Percentiles rank a stretch among this genome's conserved stretches.
These are phyloP conservation scores for Monopis laevigella DNA, from an alignment of 2,888 invertebrate species.

Conservation along the genomic window DNA sequence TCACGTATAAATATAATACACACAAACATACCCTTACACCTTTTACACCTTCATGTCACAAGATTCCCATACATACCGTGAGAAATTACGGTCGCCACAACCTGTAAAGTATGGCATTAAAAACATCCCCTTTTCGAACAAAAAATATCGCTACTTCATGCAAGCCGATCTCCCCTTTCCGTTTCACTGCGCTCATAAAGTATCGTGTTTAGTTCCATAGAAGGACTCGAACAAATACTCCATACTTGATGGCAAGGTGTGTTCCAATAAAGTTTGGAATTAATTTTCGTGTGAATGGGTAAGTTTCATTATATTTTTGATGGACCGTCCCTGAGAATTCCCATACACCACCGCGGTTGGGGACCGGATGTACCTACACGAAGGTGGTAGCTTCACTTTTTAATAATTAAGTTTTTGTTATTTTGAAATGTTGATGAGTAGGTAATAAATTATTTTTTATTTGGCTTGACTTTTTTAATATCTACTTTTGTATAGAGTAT, in stretches of 20 bases:
- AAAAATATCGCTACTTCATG: slow-evolving; percentile 39
- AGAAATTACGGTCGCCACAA: slow-evolving; percentile 29
- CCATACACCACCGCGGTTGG: slow-evolving; percentile 51
- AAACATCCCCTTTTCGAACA: slow-evolving; percentile 23
- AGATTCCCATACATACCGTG: slow-evolving; percentile 63
- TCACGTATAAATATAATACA: slow-evolving; percentile 12
- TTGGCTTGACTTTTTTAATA: background rate
- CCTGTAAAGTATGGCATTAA: slow-evolving; percentile 37
- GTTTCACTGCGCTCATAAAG: slow-evolving; percentile 33
- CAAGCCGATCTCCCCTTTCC: slow-evolving; percentile 30
- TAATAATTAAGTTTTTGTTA: slow-evolving; percentile 4
- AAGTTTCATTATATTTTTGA: slow-evolving; percentile 22
- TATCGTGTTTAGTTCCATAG: slow-evolving; percentile 24
- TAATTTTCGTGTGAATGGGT: background rate
- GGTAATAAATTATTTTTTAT: too few species aligned
- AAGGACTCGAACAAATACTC: slow-evolving; percentile 31
- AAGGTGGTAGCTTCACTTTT: slow-evolving; percentile 1
- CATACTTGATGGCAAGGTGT: too few species aligned
- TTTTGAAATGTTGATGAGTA: too few species aligned
- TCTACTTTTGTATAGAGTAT: background rate
- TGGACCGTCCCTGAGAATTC: slow-evolving; percentile 37
- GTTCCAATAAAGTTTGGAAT: too few species aligned
- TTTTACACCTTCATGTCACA: slow-evolving; percentile 23
- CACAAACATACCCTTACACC: slow-evolving; percentile 47
- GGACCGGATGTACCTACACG: slow-evolving; percentile 47